Evolutionary conservation across 2,888 invertebrate genomes (phyloP), one percentile per base, ranked within the genome.

Genomic region (Pyrocoelia pectoralis): DNA sequence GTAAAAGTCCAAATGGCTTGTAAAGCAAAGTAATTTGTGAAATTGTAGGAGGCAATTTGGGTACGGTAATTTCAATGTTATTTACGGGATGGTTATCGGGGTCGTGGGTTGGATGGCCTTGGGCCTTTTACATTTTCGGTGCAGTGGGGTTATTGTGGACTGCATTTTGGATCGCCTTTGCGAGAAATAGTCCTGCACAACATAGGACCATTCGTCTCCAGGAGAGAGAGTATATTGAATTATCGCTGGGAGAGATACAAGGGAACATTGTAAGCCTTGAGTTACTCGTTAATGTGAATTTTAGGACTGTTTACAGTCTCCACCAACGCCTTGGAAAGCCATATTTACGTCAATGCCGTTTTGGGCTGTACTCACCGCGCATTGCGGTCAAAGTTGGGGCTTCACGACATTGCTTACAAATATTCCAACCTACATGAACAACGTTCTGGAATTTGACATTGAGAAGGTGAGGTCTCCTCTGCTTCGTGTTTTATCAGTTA

Each of bases 301-400:
- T 24, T 24, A 6, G 6, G 24, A 3, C 6, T 24, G 24, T 5
- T 24, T 24, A n/a, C n/a, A 24, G 24, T 24, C 24, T 5, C 24
- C 24, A 24, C 24, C 24, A 24, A 24, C 24, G 6, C 24, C 24
- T 24, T 24, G 24, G 94, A 80, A 80, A 53, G 82, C 86, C 4
- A 92, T 95, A 64, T 81, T 89, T 48, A 90, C 88, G 0, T 24
- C 24, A 3, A 24, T 5, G 24, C 24, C 24, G 4, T 24, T 24
- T 6, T 24, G 24, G 24, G 24, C 24, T 6, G 6, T 24, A 3
- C 6, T 24, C 4, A 6, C 24, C 4, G 24, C 89, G 0, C 93
- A 93, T 75, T 86, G 88, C 67, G 88, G 90, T 0, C 91, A 93
- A 72, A 88, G 87, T 72, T 90, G 93, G 86, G 93, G 93, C 17